Evolutionary conservation across 2,113 vertebrate species (phyloP).

Genomic region (Triplophysa rosa): DNA sequence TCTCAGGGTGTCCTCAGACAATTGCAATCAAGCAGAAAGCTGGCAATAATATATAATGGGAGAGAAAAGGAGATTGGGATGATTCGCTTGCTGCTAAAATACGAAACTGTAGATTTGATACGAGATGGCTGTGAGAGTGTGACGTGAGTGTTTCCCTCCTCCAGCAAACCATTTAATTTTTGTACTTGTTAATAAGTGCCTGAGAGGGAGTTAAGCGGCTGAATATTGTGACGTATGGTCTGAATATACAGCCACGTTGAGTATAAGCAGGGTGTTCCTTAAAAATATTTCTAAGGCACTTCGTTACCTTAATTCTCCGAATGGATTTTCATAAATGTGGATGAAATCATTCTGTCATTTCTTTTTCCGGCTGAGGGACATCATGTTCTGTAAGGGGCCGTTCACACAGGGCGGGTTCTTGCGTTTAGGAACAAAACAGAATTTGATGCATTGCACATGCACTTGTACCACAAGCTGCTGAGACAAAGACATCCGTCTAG

Average conservation of each 20-base stretch:
- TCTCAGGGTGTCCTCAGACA: conserved; percentile 55
- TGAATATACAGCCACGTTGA: conserved; percentile 48
- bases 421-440: too few relatives aligned
- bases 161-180: conserved; percentile 41
- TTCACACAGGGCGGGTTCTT: too few relatives aligned
- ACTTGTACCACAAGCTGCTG: too few relatives aligned
- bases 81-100: conserved; percentile 56
- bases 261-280: conserved; percentile 45
- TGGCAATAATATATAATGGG: conserved; percentile 52
- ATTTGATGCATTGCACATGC: too few relatives aligned
- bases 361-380: conserved; percentile 24
- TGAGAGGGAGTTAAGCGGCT: conserved; percentile 39
- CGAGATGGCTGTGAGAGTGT: conserved; percentile 26
- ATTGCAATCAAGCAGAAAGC: conserved; percentile 45
- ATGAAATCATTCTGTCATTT: conserved; percentile 22
- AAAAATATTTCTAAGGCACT: conserved; percentile 34
- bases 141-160: conserved; percentile 24
- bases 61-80: conserved; percentile 28
- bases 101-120: conserved; percentile 47
- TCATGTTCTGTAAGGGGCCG: neutral
- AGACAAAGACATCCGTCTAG: too few relatives aligned
- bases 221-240: conserved; percentile 37
- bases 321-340: conserved; percentile 1
- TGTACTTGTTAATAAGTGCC: conserved; percentile 56
- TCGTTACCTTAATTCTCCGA: conserved; percentile 41